Evolutionary conservation across 2,888 invertebrate species (phyloP).

Genomic region (Drosophila macrospina): DNA sequence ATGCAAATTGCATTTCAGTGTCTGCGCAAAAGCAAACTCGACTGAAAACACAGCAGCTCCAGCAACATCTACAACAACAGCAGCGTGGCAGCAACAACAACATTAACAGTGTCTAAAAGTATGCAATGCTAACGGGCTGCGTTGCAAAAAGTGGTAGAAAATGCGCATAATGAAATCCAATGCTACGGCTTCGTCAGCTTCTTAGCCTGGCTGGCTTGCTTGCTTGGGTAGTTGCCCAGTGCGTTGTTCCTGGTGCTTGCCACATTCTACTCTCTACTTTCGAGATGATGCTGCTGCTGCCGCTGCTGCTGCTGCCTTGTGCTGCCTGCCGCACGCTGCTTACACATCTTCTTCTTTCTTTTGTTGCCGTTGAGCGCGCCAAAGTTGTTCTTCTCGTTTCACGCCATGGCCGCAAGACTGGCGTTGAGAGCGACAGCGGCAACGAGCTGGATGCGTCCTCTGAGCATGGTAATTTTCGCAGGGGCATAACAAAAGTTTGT

Average conservation of each 20-base stretch:
- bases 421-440: slow-evolving; percentile 30
- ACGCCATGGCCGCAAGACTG: slow-evolving; percentile 63
- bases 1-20: slow-evolving; percentile 82
- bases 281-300: slow-evolving; percentile 35
- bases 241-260: slow-evolving; percentile 42
- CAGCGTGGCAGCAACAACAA: slow-evolving; percentile 22
- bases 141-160: slow-evolving; percentile 70
- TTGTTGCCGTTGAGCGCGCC: slow-evolving; percentile 62
- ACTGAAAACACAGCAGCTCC: slow-evolving; percentile 44
- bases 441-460: slow-evolving; percentile 48
- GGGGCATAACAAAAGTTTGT: slow-evolving; percentile 51
- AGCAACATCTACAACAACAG: slow-evolving; percentile 16
- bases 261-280: slow-evolving; percentile 54
- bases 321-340: slow-evolving; percentile 3
- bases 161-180: slow-evolving; percentile 81
- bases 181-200: slow-evolving; percentile 70
- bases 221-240: slow-evolving; percentile 43
- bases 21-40: slow-evolving; percentile 72
- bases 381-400: slow-evolving; percentile 75
- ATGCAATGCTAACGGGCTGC: slow-evolving; percentile 73
- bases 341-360: slow-evolving; percentile 33
- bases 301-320: slow-evolving; percentile 33
- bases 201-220: slow-evolving; percentile 57
- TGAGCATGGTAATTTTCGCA: slow-evolving; percentile 80
- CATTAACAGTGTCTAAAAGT: slow-evolving; percentile 63